Evolutionary conservation across 37 sponge, comb jelly and placozoan species (phyloP).

Genomic region (Spongilla lacustris): DNA sequence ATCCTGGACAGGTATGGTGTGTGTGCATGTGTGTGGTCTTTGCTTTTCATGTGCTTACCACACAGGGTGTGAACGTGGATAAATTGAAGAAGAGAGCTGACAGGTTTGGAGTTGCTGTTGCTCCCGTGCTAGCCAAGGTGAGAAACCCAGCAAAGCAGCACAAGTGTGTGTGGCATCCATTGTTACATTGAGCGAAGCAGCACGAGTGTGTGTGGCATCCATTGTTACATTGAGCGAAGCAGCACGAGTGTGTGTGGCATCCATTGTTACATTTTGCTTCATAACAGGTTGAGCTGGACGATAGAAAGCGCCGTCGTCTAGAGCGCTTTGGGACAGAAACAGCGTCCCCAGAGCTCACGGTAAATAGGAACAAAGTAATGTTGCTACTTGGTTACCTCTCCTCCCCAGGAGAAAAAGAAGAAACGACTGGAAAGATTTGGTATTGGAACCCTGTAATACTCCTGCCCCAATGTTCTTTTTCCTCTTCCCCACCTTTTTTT

Average conservation of each 20-base stretch:
- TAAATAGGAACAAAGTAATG: not conserved
- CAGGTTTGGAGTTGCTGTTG: slow-evolving; percentile 69
- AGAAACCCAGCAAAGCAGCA: not conserved
- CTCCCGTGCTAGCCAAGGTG: slow-evolving; percentile 53
- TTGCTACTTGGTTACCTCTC: no score
- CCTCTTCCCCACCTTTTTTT: no score
- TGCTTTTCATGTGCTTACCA: no score
- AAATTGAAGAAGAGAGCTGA: slow-evolving; percentile 76
- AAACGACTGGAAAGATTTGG: no score
- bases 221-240: not conserved
- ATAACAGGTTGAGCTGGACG: slow-evolving; percentile 37
- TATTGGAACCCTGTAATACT: no score
- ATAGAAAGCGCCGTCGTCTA: slow-evolving; percentile 54
- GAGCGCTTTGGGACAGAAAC: slow-evolving; percentile 42
- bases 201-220: not conserved
- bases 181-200: not conserved
- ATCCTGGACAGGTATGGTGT: no score
- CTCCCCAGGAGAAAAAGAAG: no score
- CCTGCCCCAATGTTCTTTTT: no score
- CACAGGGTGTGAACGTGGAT: slow-evolving; percentile 60
- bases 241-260: not conserved
- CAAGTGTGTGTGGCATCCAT: not conserved
- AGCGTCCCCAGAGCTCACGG: not conserved
- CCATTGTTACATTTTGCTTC: not conserved
- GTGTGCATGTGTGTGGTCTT: no score